These are phyloP conservation scores for Poecilia latipinna DNA, from an alignment of 2,113 vertebrate species.

Conservation along the genomic window DNA sequence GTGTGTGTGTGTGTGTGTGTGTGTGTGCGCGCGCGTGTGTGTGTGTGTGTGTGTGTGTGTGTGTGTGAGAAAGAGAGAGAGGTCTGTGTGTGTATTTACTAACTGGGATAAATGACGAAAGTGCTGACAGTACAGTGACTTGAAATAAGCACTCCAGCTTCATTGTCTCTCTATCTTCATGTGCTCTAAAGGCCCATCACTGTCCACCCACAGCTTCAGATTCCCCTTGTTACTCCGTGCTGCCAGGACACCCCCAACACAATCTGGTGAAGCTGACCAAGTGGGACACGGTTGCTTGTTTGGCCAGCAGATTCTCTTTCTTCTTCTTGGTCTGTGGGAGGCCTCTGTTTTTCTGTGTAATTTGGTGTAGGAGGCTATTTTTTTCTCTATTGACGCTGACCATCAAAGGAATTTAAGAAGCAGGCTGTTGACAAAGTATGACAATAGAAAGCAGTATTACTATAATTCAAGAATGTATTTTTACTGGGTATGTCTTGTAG, in stretches of 20 bases:
- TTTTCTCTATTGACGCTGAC: conserved; percentile 72
- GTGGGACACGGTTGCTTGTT: conserved; percentile 68
- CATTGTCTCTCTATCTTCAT: conserved; percentile 50
- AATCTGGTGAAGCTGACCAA: conserved; percentile 42
- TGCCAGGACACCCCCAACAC: conserved; percentile 44
- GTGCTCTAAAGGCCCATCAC: conserved; percentile 45
- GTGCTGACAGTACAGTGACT: conserved; percentile 24
- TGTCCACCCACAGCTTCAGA: conserved; percentile 67
- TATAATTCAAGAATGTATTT: conserved; percentile 16
- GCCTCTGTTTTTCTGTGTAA: conserved; percentile 77
- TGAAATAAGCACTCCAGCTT: conserved; percentile 13
- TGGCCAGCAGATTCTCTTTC: conserved; percentile 58
- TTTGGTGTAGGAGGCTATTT: conserved; percentile 77
- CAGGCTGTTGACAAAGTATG: conserved; percentile 22
- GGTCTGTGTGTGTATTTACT: background rate
- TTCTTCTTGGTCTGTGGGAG: conserved; percentile 68
- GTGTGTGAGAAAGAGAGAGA: too few species aligned
- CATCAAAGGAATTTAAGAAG: conserved; percentile 63
- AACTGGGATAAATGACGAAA: conserved; percentile 14
- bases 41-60: background rate
- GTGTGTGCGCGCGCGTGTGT: too few species aligned
- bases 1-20: too few species aligned
- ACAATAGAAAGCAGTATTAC: conserved; percentile 27
- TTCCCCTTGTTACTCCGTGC: conserved; percentile 42
- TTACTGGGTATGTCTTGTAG: background rate